A percentile compares a stretch with the other conserved stretches of the same genome.
phyloP scores from a whole-genome alignment of 2,888 invertebrate genomes.

The Lypha dubia region DNA sequence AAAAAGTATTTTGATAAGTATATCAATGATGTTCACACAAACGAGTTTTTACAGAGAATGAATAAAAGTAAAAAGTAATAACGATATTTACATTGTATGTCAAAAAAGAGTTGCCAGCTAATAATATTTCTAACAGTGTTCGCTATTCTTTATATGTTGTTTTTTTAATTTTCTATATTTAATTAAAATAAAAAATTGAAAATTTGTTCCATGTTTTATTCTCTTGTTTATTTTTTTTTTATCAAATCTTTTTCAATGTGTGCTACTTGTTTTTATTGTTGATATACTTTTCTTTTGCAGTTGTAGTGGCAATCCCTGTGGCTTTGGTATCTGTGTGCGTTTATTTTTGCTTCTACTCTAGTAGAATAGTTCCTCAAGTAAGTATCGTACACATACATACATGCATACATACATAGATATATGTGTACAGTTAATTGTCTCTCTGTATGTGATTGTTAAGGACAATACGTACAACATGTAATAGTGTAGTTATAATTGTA shows the following conservation, averaged over 20 bases:
- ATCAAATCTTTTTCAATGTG: not conserved
- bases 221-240: not conserved
- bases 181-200: constrained; percentile 61
- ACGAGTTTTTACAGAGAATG: too few species aligned
- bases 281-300: constrained; percentile 29
- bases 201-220: constrained; percentile 38
- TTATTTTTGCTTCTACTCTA: not conserved
- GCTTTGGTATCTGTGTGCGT: not conserved
- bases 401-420: too few species aligned
- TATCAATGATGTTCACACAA: too few species aligned
- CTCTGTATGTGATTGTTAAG: constrained; percentile 14
- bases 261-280: constrained; percentile 22
- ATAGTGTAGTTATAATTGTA: constrained; percentile 33
- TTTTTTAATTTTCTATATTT: constrained; percentile 44
- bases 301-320: not conserved
- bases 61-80: too few species aligned
- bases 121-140: too few species aligned
- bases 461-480: constrained; percentile 24
- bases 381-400: not conserved
- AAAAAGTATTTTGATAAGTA: too few species aligned
- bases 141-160: not conserved
- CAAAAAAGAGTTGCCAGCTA: too few species aligned
- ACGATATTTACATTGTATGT: too few species aligned
- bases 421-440: constrained; percentile 4
- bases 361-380: not conserved